Conservation (phyloP, 2,888 invertebrate genomes). For the Cheiracanthium punctorium region DNA sequence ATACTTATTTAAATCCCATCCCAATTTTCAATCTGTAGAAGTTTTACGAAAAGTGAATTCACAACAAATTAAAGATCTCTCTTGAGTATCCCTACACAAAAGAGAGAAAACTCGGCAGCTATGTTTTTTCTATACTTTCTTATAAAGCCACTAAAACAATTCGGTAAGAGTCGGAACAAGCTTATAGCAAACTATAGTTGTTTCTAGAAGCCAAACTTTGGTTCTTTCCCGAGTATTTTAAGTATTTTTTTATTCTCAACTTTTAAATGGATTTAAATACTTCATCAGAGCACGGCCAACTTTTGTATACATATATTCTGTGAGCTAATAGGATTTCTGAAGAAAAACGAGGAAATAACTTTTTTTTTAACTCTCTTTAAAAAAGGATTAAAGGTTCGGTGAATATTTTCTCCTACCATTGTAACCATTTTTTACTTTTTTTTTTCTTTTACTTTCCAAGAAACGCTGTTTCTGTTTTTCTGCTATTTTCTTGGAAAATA, state of each 20-base stretch:
- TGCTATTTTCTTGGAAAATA: background rate
- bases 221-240: background rate
- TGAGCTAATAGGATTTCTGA: conserved; percentile 1
- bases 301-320: background rate
- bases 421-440: background rate
- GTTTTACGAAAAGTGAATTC: too few species aligned
- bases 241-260: background rate
- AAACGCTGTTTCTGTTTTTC: background rate
- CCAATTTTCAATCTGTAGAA: too few species aligned
- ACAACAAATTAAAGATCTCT: too few species aligned
- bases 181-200: background rate
- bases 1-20: too few species aligned
- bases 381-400: background rate
- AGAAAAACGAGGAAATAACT: too few species aligned
- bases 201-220: background rate
- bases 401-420: background rate
- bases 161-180: background rate
- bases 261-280: conserved; percentile 11
- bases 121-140: background rate
- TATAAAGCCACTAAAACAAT: background rate
- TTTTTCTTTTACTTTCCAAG: background rate
- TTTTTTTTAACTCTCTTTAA: background rate
- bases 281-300: background rate
- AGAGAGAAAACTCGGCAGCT: too few species aligned
- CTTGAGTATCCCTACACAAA: too few species aligned